Base-by-base conservation (phyloP, 2,888 invertebrate species). In the Drosophila mimica region DNA sequence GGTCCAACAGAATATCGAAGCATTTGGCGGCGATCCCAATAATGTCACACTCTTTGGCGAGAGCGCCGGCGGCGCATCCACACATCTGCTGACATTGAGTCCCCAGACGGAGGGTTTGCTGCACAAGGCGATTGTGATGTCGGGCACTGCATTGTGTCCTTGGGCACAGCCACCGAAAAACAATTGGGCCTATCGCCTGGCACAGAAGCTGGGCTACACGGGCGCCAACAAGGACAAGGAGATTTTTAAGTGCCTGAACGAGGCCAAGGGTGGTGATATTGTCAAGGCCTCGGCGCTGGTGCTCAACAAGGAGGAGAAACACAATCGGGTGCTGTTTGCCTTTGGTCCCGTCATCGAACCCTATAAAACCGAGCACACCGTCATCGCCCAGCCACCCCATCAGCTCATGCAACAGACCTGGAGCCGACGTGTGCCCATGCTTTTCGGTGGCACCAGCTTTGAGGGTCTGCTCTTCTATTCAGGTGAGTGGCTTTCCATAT, bases 21-120 rank as follows among this genome's bases (percentile, higher is more conserved):
- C 91, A 15, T 94, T 94, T 79, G 93, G 94, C 64, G 94, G 94
- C 6, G 94, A 94, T 90, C 92, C 93, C 1, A 88, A 93, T n/a
- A 94, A 94, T 81, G 93, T 93, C 0, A 94, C 94, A 0, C 78
- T 94, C 0, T 94, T 94, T 78, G 94, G 94, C 1, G 94, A 94
- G 76, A 94, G 94, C 82, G 94, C 94, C 5, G 94, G 94, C 8
- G 94, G 92, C 13, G 93, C 93, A 6, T 93, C 94, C 0, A 93
- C 93, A 0, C 94, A 94, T 80, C 91, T 92, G 46, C 90, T 94
- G n/a, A 83, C 94, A 51, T 76, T 94, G 4, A 94, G 94, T 2
- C 93, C 93, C 8, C 92, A 93, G 72, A 92, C 94, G 0, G 93
- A 93, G 82, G 92, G 91, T 3, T 75, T 93, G 5, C 77, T 93